A percentile compares a stretch with the other conserved stretches of the same genome.
Evolutionary conservation across 1,140 invertebrate genomes (phyloP).

Genomic region (Heterodera schachtii): DNA sequence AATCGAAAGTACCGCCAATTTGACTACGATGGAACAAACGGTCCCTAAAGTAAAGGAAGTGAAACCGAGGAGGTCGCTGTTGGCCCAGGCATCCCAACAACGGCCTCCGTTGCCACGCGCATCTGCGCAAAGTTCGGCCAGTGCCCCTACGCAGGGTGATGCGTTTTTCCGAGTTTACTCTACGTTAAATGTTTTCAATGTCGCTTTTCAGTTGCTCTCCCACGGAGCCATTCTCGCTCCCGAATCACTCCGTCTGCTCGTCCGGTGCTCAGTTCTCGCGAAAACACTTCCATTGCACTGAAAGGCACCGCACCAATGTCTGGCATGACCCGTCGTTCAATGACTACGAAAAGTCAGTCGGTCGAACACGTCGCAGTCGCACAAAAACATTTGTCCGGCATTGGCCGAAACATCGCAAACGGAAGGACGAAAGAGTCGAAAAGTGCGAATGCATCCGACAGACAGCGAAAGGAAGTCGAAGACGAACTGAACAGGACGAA

Average conservation of each 20-base stretch:
- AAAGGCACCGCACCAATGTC: conserved; percentile 5
- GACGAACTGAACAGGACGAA: neutral
- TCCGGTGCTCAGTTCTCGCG: conserved; percentile 18
- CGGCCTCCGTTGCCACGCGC: neutral
- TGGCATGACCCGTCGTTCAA: neutral
- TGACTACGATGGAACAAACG: neutral
- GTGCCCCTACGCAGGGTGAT: neutral
- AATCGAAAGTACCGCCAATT: neutral
- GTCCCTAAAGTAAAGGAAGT: neutral
- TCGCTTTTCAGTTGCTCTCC: neutral
- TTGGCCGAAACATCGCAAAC: neutral
- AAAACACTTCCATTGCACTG: neutral
- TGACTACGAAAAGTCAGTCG: neutral
- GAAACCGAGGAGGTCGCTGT: neutral
- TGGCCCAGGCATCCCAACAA: neutral
- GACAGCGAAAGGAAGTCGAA: conserved; percentile 1
- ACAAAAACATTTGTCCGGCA: neutral
- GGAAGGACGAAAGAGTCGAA: neutral
- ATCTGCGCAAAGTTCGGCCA: neutral
- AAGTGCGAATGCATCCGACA: neutral
- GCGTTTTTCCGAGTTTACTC: too few relatives aligned
- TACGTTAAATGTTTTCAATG: too few relatives aligned
- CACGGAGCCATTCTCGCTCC: neutral
- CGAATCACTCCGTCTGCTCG: neutral
- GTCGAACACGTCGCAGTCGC: neutral